These are phyloP conservation scores for Indri indri DNA, from an alignment of 2,113 vertebrate genomes.

Conservation along the genomic window DNA sequence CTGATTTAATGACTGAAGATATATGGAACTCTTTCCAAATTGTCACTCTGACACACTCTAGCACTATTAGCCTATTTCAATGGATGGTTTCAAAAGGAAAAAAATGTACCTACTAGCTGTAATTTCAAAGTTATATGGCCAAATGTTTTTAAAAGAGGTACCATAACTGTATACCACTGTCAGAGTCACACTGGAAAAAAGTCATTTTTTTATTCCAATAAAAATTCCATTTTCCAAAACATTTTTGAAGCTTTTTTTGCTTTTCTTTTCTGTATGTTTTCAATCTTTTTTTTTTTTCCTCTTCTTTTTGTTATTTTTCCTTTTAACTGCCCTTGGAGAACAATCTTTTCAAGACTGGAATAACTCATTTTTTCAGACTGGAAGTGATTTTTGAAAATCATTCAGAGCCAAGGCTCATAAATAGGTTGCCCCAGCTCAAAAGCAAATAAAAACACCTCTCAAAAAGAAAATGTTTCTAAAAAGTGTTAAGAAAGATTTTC, in stretches of 20 bases:
- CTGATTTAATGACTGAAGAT: neutral
- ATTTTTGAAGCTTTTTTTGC: neutral
- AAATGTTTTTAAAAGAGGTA: slow-evolving; percentile 28
- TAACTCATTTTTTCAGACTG: neutral
- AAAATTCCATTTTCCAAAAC: neutral
- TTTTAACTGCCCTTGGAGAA: too few species aligned
- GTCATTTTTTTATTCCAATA: slow-evolving; percentile 10
- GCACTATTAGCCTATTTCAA: neutral
- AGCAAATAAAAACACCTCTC: neutral
- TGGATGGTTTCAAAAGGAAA: slow-evolving; percentile 2
- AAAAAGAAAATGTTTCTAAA: slow-evolving; percentile 12
- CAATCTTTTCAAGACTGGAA: neutral
- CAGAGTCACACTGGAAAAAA: neutral
- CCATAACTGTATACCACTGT: neutral
- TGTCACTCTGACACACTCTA: neutral
- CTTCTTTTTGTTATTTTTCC: too few species aligned
- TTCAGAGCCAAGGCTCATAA: slow-evolving; percentile 3
- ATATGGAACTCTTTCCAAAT: neutral
- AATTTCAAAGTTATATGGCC: neutral
- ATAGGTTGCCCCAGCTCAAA: neutral
- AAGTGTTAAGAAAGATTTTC: slow-evolving; percentile 10
- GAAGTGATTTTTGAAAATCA: slow-evolving; percentile 49
- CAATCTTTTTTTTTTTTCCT: neutral
- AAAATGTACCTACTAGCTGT: neutral
- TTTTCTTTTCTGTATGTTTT: neutral